These are phyloP conservation scores for Pluvialis apricaria DNA, from an alignment of 2,113 vertebrate genomes.

Conservation along the genomic window DNA sequence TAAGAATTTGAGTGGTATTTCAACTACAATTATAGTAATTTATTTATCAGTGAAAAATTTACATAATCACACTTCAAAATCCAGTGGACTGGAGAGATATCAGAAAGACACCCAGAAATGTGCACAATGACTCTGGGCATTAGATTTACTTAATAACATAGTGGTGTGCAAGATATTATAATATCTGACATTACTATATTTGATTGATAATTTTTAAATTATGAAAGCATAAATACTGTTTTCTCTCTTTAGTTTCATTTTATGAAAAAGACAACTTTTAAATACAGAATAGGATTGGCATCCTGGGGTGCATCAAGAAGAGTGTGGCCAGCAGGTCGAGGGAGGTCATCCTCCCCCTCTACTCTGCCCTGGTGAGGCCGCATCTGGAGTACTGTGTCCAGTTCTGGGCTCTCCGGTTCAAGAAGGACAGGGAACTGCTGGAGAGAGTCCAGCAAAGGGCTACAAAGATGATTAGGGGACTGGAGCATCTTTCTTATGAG, in stretches of 20 bases:
- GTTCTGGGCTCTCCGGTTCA: no score
- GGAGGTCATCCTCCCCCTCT: no score
- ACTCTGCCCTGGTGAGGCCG: no score
- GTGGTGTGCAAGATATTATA: conserved; percentile 32
- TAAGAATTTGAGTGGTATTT: conserved; percentile 83
- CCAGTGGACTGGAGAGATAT: conserved; percentile 77
- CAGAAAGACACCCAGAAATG: conserved; percentile 72
- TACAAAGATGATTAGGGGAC: no score
- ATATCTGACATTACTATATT: conserved; percentile 46
- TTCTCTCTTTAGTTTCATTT: conserved; percentile 31
- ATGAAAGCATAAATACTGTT: conserved; percentile 56
- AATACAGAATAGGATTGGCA: conserved; percentile 16
- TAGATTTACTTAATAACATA: conserved; percentile 66
- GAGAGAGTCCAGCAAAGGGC: no score
- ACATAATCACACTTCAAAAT: conserved; percentile 85
- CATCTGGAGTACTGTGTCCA: no score
- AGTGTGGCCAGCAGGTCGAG: no score
- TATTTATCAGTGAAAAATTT: conserved; percentile 88
- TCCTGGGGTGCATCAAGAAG: no score
- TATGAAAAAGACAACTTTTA: conserved; percentile 20
- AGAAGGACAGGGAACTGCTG: no score
- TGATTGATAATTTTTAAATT: conserved; percentile 52
- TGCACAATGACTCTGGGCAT: conserved; percentile 64
- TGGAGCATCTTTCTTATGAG: no score
- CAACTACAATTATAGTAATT: conserved; percentile 87